Base-by-base conservation (phyloP, 2,113 vertebrate genomes). In the Gallinago undulata region DNA sequence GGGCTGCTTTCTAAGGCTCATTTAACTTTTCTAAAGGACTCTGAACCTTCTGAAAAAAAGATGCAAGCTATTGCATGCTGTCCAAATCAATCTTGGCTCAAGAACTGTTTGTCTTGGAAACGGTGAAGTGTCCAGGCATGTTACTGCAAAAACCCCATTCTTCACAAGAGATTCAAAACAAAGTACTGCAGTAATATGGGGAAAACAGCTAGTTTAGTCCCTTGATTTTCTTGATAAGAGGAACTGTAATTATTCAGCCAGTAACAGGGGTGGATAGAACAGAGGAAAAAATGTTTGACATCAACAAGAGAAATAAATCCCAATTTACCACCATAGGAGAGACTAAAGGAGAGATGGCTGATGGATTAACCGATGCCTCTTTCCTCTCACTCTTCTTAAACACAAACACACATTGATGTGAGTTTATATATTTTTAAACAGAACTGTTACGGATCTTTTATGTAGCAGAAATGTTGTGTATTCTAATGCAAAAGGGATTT, bases 81-180 rank as follows among this genome's bases (percentile, higher is more conserved):
- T 96, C 93, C 96, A 95, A 94, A 94, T 96, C 60, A 22, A 87
- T 92, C 79, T 94, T 97, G 96, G 96, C 96, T 89, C 80, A 92
- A 94, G 76, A 89, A 83, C 56, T 95, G 96, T 96, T 97, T 97
- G 84, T 97, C 90, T 96, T 97, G 96, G 95, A 95, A 94, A 88
- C 67, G 80, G 62, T 53, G 25, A 80, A 96, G 82, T 85, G 87
- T 94, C 95, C 91, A 87, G 88, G 76, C 96, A 89, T 69, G 92
- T 97, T 92, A 56, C 88, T 76, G 86, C 80, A 86, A 95, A 93
- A 89, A 35, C 69, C 62, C 90, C 69, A 60, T 92, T 97, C 92
- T 96, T 95, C 0, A 0, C 48, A 93, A 85, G 30, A 86, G 53
- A 73, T 84, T 82, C 88, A 89, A 94, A 95, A 86, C 83, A 84